Percentiles rank a stretch among this genome's conserved stretches.
Evolutionary conservation across 1,140 invertebrate genomes (phyloP).

Genomic region (Drosophila watanabei): DNA sequence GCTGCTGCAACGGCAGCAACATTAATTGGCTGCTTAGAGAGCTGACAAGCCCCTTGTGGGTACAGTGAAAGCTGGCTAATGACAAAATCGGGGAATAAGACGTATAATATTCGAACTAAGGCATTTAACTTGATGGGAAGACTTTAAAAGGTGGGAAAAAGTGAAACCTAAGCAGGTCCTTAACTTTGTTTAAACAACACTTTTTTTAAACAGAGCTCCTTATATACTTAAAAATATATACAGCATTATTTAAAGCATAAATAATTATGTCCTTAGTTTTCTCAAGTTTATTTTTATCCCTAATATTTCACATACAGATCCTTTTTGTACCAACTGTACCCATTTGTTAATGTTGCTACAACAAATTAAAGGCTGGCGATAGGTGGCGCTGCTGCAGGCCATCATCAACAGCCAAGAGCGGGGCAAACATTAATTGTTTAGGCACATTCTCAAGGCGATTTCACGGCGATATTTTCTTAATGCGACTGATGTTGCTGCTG

Average conservation of each 20-base stretch:
- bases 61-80: slow-evolving; percentile 40
- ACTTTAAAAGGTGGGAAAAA: neutral
- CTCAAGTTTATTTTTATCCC: neutral
- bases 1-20: slow-evolving; percentile 59
- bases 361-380: slow-evolving; percentile 71
- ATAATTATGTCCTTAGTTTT: neutral
- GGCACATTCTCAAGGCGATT: slow-evolving; percentile 46
- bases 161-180: neutral
- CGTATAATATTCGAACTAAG: too few species aligned
- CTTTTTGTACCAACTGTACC: slow-evolving; percentile 8
- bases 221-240: neutral
- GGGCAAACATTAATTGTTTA: slow-evolving; percentile 69
- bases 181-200: neutral
- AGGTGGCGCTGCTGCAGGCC: slow-evolving; percentile 76
- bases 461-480: slow-evolving; percentile 16
- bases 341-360: slow-evolving; percentile 48
- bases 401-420: slow-evolving; percentile 51
- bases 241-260: neutral
- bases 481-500: slow-evolving; percentile 6
- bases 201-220: too few species aligned
- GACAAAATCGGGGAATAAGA: neutral
- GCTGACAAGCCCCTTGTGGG: slow-evolving; percentile 58
- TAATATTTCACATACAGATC: neutral
- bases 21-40: slow-evolving; percentile 80
- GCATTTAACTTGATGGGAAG: neutral